These are phyloP conservation scores for Drosophila insularis DNA, from an alignment of 1,140 invertebrate species.

Conservation along the genomic window DNA sequence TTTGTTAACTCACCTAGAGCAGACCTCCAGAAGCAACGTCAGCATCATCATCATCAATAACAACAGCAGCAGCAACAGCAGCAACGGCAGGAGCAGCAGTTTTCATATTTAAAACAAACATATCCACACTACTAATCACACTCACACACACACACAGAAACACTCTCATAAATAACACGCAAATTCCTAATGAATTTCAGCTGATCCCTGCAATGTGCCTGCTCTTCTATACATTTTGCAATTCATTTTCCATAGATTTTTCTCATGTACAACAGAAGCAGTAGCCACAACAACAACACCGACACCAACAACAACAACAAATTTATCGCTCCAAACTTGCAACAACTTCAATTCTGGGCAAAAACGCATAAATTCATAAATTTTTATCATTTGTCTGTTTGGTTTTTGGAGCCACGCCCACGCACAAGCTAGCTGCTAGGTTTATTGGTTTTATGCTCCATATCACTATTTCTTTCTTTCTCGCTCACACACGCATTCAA, in stretches of 20 bases:
- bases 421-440: conserved; percentile 50
- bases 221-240: conserved; percentile 67
- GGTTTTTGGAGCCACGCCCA: conserved; percentile 33
- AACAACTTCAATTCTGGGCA: conserved; percentile 67
- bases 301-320: conserved; percentile 48
- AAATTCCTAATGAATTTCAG: conserved; percentile 81
- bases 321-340: conserved; percentile 66
- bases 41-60: conserved; percentile 74
- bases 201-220: conserved; percentile 73
- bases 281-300: conserved; percentile 12
- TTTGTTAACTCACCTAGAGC: conserved; percentile 74
- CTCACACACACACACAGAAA: conserved; percentile 31
- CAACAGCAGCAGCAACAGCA: conserved; percentile 22
- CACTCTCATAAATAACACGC: conserved; percentile 73
- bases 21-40: conserved; percentile 46
- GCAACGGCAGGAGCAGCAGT: conserved; percentile 39
- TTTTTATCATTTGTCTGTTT: conserved; percentile 77
- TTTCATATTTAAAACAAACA: conserved; percentile 78
- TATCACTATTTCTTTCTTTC: conserved; percentile 41
- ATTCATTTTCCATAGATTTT: conserved; percentile 40
- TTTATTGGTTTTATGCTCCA: conserved; percentile 75
- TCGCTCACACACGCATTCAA: conserved; percentile 7
- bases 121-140: conserved; percentile 73
- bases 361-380: conserved; percentile 81
- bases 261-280: conserved; percentile 42